These are phyloP conservation scores for Epizoanthus stellaris DNA, from an alignment of 92 coral and sea anemone genomes.

Conservation along the genomic window DNA sequence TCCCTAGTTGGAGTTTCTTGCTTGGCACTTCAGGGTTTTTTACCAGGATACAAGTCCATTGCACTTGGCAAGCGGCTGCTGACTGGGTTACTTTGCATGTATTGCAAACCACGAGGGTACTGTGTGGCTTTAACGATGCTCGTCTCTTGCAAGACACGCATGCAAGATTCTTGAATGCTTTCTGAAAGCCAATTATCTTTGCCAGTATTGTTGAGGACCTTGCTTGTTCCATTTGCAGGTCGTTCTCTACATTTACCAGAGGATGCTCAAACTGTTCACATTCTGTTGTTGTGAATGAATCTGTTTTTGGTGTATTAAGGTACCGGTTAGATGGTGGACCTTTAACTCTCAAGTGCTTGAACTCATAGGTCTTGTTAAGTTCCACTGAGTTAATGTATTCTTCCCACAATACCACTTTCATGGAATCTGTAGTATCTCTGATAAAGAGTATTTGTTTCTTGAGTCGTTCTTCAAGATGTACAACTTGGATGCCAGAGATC, in stretches of 20 bases:
- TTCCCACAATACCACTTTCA: too few relatives aligned
- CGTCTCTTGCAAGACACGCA: slow-evolving; percentile 10
- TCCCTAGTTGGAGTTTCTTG: too few relatives aligned
- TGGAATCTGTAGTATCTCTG: too few relatives aligned
- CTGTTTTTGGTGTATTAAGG: slow-evolving; percentile 6
- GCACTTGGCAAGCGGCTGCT: not conserved
- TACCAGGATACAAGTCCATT: too few relatives aligned
- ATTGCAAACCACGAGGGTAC: slow-evolving; percentile 9
- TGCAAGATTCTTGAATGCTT: not conserved
- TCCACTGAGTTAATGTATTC: not conserved
- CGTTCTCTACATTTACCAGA: not conserved
- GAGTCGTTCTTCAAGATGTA: too few relatives aligned
- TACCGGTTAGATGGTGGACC: slow-evolving; percentile 20
- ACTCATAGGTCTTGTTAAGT: not conserved
- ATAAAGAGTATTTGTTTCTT: too few relatives aligned
- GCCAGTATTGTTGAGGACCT: slow-evolving; percentile 1
- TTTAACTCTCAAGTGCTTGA: slow-evolving; percentile 3
- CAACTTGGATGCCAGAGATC: too few relatives aligned
- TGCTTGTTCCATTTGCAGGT: not conserved
- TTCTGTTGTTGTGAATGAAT: slow-evolving; percentile 17
- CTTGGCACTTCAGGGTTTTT: too few relatives aligned
- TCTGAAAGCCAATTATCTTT: slow-evolving; percentile 6
- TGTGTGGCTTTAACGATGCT: too few relatives aligned
- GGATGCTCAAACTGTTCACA: not conserved
- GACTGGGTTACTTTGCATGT: slow-evolving; percentile 2